Conservation (phyloP, 2,888 invertebrate species). For the Dyspetes luteomarginatus region DNA sequence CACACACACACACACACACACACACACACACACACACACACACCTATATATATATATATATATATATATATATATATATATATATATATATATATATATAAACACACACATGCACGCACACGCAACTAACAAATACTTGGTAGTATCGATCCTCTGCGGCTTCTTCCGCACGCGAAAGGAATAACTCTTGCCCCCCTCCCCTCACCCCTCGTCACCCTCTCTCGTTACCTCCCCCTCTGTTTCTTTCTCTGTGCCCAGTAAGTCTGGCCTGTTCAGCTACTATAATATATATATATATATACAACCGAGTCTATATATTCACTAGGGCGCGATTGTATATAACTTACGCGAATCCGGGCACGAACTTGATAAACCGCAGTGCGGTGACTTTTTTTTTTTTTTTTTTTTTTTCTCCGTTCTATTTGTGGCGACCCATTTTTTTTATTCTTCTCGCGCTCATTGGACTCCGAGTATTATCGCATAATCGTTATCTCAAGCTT, state of each 20-base stretch:
- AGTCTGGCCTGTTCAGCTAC: constrained; percentile 8
- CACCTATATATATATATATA: too few relatives aligned
- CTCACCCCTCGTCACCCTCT: neutral
- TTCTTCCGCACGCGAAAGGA: constrained; percentile 56
- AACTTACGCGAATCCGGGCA: neutral
- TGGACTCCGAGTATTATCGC: constrained; percentile 1
- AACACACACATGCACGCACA: constrained; percentile 8
- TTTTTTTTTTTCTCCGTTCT: constrained; percentile 1
- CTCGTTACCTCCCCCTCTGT: neutral
- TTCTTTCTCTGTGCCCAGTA: neutral
- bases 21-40: neutral
- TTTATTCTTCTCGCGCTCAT: neutral
- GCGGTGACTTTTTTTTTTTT: constrained; percentile 40
- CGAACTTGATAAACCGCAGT: constrained; percentile 44
- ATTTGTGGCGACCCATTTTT: too few relatives aligned
- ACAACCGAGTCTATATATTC: neutral
- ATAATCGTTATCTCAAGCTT: neutral
- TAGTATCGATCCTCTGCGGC: constrained; percentile 55
- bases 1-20: neutral
- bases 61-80: too few relatives aligned
- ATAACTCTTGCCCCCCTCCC: constrained; percentile 43
- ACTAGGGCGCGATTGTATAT: neutral
- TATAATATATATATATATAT: constrained; percentile 9
- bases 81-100: too few relatives aligned
- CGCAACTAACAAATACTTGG: constrained; percentile 6